Base-by-base conservation (phyloP, 1,140 invertebrate species). In the Philopotamus ludificatus region DNA sequence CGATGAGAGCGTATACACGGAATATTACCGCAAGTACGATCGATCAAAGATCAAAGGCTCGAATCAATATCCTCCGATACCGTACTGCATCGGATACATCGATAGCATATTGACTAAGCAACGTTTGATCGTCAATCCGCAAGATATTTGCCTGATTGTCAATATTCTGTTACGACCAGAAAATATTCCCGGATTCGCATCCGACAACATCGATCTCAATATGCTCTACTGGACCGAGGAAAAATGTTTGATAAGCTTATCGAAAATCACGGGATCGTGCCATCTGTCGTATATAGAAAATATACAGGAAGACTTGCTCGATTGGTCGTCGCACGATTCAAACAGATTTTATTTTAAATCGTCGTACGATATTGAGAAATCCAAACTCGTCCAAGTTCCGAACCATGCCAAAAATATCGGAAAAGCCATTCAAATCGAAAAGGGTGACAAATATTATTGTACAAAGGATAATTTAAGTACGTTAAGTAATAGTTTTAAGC, bases 61-160 rank as follows among this genome's bases (percentile, higher is more conserved):
- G 2, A 15, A 15, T 22, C 2, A 59, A 59, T 1, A 25, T n/a
- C n/a, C 8, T 34, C 1, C 12, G 20, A 41, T 41, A 1, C 55
- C 42, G 1, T 45, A 47, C 18, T 16, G n/a, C 15, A 15, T 59
- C 25, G 55, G 55, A 10, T 44, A 44, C 10, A 47, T 59, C 20
- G 4, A 39, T 3, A 16, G 9, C 3, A 59, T 59, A 2, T 3
- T 25, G 1, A 42, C 2, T 12, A 44, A 18, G 1, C 22, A 25
- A 9, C 12, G 1, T 3, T 3, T 4, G 16, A 10, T 10, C 3
- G 9, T 18, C 44, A 34, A 47, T 47, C 22, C 57, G 3, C 4
- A 42, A 1, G 34, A 57, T 42, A 22, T 60, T 1, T n/a, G 47
- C 18, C 16, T 60, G 1, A 25, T 47, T 16, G 12, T 60, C 9